Evolutionary conservation across 1,140 invertebrate genomes (phyloP).

Genomic region (Drosophila albomicans): DNA sequence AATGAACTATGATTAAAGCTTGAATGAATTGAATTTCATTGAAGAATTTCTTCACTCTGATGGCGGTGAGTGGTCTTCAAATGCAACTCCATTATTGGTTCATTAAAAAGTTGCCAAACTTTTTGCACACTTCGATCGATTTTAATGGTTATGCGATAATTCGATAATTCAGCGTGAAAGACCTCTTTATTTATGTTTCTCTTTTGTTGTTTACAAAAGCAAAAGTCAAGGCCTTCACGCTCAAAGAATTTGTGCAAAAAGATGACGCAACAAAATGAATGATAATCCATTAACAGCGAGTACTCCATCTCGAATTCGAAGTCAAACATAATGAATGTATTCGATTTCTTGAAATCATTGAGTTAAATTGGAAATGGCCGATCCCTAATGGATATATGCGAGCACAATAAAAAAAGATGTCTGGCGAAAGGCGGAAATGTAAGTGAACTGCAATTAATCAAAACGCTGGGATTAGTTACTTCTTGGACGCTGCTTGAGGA

Average conservation of each 20-base stretch:
- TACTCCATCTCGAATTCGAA: not conserved
- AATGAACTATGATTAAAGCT: conserved; percentile 24
- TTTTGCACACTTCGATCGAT: conserved; percentile 21
- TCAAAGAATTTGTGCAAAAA: conserved; percentile 33
- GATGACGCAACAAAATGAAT: conserved; percentile 43
- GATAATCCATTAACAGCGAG: conserved; percentile 40
- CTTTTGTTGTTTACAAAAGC: conserved; percentile 23
- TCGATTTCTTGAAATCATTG: conserved; percentile 37
- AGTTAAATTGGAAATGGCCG: conserved; percentile 40
- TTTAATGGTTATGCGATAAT: conserved; percentile 37
- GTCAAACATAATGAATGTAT: conserved; percentile 55
- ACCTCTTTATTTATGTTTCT: conserved; percentile 1
- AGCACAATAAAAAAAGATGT: not conserved
- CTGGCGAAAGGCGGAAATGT: conserved; percentile 27
- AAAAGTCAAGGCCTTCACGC: conserved; percentile 35
- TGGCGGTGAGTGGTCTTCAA: not conserved
- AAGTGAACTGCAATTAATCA: conserved; percentile 28
- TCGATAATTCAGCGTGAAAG: conserved; percentile 35
- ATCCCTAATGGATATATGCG: conserved; percentile 1
- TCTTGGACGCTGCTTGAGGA: not conserved
- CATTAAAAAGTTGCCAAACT: conserved; percentile 11
- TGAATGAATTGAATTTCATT: conserved; percentile 28
- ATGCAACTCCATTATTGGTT: not conserved
- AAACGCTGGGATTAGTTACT: conserved; percentile 40
- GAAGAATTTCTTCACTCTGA: not conserved